phyloP scores from a whole-genome alignment of 2,113 vertebrate genomes.

The Pituophis catenifer region DNA sequence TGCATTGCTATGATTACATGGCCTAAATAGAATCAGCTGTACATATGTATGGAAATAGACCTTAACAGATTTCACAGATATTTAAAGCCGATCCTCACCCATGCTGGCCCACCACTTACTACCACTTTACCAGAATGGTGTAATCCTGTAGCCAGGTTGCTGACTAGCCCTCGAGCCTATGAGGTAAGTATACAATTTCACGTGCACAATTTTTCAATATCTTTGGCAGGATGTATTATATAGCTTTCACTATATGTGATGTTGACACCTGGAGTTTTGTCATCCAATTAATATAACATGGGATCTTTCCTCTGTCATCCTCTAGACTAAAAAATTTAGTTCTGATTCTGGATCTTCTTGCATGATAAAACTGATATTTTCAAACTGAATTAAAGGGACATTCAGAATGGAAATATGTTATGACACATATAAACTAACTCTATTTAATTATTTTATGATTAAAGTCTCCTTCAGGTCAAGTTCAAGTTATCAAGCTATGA shows the following conservation, averaged over 20 bases:
- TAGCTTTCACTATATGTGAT: background rate
- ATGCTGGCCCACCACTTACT: conserved; percentile 77
- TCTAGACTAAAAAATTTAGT: background rate
- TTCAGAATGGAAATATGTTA: background rate
- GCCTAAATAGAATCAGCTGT: background rate
- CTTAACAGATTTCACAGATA: conserved; percentile 78
- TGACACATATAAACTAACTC: background rate
- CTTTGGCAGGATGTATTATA: background rate
- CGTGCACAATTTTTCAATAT: background rate
- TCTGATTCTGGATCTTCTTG: background rate
- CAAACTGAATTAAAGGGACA: background rate
- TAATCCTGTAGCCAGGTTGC: conserved; percentile 69
- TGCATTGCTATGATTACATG: background rate
- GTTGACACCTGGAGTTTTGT: background rate
- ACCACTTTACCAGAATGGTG: conserved; percentile 76
- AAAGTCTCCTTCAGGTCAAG: background rate
- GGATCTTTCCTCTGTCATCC: background rate
- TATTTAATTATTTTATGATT: background rate
- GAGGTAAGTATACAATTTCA: conserved; percentile 63
- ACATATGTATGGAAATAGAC: conserved; percentile 31
- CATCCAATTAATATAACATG: background rate
- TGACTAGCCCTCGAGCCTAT: conserved; percentile 72
- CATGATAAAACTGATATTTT: background rate
- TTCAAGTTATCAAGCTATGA: background rate
- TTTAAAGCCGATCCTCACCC: conserved; percentile 80